Conservation (phyloP, 2,797 vertebrate species). For the Oreochromis mossambicus region DNA sequence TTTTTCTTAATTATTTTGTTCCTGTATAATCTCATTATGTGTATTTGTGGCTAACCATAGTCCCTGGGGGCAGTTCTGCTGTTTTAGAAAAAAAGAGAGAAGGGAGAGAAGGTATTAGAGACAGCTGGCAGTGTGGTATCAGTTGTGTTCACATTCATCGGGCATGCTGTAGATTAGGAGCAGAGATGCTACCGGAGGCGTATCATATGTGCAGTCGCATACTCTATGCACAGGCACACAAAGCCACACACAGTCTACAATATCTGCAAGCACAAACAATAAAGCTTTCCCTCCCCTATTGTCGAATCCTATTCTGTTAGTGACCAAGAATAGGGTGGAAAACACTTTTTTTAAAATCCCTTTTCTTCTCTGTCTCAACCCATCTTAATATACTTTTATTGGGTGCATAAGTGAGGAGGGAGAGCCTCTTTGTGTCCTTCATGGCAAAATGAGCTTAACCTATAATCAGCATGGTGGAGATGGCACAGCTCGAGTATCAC, state of each 20-base stretch:
- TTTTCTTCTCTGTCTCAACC: neutral
- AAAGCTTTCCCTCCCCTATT: conserved; percentile 26
- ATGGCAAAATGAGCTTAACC: conserved; percentile 35
- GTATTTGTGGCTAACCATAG: conserved; percentile 52
- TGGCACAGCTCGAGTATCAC: conserved; percentile 6
- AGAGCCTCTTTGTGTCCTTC: conserved; percentile 1
- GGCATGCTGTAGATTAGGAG: conserved; percentile 60
- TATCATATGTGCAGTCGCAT: conserved; percentile 10
- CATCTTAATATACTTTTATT: conserved; percentile 13
- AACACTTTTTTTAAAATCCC: neutral
- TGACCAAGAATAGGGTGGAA: neutral
- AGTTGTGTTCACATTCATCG: conserved; percentile 63
- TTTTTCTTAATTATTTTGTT: conserved; percentile 56
- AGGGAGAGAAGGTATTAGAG: conserved; percentile 34
- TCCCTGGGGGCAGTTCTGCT: conserved; percentile 31
- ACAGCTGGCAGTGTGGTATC: conserved; percentile 68
- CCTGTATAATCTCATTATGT: conserved; percentile 63
- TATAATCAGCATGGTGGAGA: conserved; percentile 23
- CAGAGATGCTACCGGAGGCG: conserved; percentile 42
- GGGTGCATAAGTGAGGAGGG: neutral
- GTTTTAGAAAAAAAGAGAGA: conserved; percentile 9
- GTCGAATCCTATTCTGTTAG: conserved; percentile 30
- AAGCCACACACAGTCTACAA: conserved; percentile 17
- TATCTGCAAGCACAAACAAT: neutral
- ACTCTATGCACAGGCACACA: neutral